phyloP scores from a whole-genome alignment of 2,888 invertebrate species.

The Mimas tiliae region DNA sequence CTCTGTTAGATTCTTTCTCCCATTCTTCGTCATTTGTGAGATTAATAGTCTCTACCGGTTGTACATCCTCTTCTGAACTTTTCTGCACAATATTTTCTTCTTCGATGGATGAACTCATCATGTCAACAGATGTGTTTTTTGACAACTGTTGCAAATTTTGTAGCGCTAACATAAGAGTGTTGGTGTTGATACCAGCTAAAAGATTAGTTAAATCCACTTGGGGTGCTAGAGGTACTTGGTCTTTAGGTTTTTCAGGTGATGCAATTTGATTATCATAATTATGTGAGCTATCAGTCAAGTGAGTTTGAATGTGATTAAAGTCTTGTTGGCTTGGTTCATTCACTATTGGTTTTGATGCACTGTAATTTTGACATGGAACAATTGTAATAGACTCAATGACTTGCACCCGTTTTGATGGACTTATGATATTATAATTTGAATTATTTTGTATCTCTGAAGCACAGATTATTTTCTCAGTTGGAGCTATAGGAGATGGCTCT shows the following conservation, averaged over 20 bases:
- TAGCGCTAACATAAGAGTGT: slow-evolving; percentile 69
- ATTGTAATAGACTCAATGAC: slow-evolving; percentile 70
- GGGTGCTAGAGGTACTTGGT: slow-evolving; percentile 34
- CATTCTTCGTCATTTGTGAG: slow-evolving; percentile 78
- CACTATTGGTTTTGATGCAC: background rate
- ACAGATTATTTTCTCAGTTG: background rate
- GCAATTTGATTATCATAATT: slow-evolving; percentile 21
- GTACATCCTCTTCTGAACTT: slow-evolving; percentile 34
- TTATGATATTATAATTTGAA: slow-evolving; percentile 15
- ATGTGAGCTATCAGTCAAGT: background rate
- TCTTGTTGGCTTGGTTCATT: slow-evolving; percentile 8
- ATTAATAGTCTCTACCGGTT: slow-evolving; percentile 68
- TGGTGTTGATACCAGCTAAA: slow-evolving; percentile 72
- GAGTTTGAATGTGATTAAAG: background rate
- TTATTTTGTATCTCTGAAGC: background rate
- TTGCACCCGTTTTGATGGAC: slow-evolving; percentile 64
- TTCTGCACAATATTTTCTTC: slow-evolving; percentile 37
- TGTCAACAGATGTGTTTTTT: slow-evolving; percentile 47
- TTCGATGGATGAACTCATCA: slow-evolving; percentile 34
- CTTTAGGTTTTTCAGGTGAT: slow-evolving; percentile 27
- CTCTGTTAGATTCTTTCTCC: slow-evolving; percentile 72
- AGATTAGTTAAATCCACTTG: slow-evolving; percentile 65
- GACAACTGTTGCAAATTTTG: slow-evolving; percentile 74
- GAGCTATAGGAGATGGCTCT: background rate
- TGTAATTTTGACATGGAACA: slow-evolving; percentile 29